These are phyloP conservation scores for Dendrocopos noguchii DNA, from an alignment of 2,113 vertebrate species.

Conservation along the genomic window DNA sequence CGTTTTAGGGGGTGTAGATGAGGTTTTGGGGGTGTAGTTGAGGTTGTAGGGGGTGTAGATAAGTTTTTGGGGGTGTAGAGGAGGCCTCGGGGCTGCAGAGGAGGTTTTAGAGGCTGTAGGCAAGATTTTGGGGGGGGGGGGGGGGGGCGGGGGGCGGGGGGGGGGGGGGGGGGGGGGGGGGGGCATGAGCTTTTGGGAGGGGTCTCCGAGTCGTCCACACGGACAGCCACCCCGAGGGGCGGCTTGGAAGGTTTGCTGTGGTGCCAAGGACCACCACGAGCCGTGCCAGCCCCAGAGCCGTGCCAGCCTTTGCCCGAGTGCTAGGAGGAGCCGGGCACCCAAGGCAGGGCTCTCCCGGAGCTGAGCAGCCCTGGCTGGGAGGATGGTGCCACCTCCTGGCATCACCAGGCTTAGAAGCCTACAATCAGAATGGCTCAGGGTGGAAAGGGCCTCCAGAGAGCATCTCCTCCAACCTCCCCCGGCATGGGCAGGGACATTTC, in stretches of 20 bases:
- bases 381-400: constrained; percentile 47
- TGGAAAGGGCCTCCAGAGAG: too few relatives aligned
- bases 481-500: too few relatives aligned
- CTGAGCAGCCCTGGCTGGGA: background rate
- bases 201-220: rapidly evolving
- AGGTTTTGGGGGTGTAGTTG: background rate
- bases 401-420: background rate
- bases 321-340: background rate
- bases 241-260: background rate
- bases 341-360: background rate
- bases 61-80: too few relatives aligned
- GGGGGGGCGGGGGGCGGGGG: too few relatives aligned
- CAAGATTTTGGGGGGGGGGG: background rate
- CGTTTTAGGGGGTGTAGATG: too few relatives aligned
- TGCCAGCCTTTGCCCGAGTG: background rate
- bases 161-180: too few relatives aligned
- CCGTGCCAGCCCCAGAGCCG: background rate
- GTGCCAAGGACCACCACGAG: background rate
- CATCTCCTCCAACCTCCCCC: too few relatives aligned
- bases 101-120: too few relatives aligned
- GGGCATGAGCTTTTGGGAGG: background rate
- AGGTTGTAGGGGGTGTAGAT: background rate
- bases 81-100: too few relatives aligned
- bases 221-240: background rate
- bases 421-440: too few relatives aligned